Conservation (phyloP, 2,888 invertebrate genomes). For the Poecilus cupreus region DNA sequence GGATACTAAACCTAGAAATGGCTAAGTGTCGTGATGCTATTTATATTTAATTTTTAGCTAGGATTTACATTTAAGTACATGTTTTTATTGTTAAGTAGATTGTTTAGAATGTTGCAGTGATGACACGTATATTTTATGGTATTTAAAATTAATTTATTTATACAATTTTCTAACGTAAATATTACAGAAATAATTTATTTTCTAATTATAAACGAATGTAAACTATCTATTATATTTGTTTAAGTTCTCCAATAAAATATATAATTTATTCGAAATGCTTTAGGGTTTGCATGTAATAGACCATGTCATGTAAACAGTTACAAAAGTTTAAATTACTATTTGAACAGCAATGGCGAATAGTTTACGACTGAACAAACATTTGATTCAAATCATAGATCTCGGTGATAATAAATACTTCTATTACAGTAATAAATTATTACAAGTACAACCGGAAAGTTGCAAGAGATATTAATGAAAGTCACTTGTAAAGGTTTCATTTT, state of each 20-base stretch:
- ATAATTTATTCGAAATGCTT: conserved; percentile 42
- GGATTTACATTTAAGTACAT: no score
- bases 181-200: conserved; percentile 37
- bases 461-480: conserved; percentile 13
- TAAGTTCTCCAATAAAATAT: conserved; percentile 45
- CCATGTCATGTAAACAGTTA: conserved; percentile 39
- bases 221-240: conserved; percentile 25
- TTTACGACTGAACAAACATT: conserved; percentile 51
- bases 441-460: conserved; percentile 5
- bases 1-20: no score
- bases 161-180: conserved; percentile 10
- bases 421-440: conserved; percentile 48
- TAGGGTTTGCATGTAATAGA: conserved; percentile 32
- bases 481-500: conserved; percentile 6
- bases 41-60: no score
- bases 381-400: conserved; percentile 46
- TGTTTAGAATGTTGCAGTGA: neutral
- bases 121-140: neutral
- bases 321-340: conserved; percentile 54
- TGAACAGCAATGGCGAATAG: conserved; percentile 42
- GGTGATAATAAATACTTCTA: conserved; percentile 41
- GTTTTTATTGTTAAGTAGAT: no score
- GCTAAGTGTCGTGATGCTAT: no score
- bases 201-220: conserved; percentile 41
- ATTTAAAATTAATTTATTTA: conserved; percentile 21